Evolutionary conservation across 1,140 invertebrate species (phyloP), one percentile per base, ranked within the genome.

Genomic region (Hylyphantes graminicola): DNA sequence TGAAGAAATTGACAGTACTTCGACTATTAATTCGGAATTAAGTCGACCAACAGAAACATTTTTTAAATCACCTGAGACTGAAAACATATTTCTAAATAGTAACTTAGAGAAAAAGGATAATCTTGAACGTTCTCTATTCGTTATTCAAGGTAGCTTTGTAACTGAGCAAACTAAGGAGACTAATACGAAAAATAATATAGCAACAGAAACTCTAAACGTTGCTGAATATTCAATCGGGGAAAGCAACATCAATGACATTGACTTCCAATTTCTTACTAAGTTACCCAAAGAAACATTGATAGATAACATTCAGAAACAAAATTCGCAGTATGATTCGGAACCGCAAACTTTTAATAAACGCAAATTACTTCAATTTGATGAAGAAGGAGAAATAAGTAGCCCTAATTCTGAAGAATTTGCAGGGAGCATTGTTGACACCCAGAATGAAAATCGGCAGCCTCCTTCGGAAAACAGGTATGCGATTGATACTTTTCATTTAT

Each of bases 401-500:
- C 50, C 35, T 6, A 74, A 57, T 17, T n/a, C 15, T 21, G 54
- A 74, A 57, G 8, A 15, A 11, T 57, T 57, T 12, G 12, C 35
- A 9, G 48, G 35, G 21, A 5, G 10, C 3, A 19, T n/a, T 15
- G 17, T 15, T 17, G 19, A 63, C 80, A 74, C 80, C 57, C 57
- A 65, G 72, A 67, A 55, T 59, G 51, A 55, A 13, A 81, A 61
- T 61, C 67, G 9, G 53, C 48, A 17, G 7, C n/a, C n/a, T 48
- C 10, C 13, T 17, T 5, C 5, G 48, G 50, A 55, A 12, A 13
- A 53, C 13, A 64, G 10, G n/a, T 65, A 65, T 64, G 17, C 11
- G 5, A 48, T 75, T 74, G 53, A 83, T 54, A 19, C 70, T n/a
- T 77, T 77, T 70, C 82, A 50, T 85, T 61, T 77, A 35, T 13